A percentile compares a stretch with the other conserved stretches of the same genome.
Evolutionary conservation across 2,113 vertebrate genomes (phyloP).

Genomic region (Bubo bubo): DNA sequence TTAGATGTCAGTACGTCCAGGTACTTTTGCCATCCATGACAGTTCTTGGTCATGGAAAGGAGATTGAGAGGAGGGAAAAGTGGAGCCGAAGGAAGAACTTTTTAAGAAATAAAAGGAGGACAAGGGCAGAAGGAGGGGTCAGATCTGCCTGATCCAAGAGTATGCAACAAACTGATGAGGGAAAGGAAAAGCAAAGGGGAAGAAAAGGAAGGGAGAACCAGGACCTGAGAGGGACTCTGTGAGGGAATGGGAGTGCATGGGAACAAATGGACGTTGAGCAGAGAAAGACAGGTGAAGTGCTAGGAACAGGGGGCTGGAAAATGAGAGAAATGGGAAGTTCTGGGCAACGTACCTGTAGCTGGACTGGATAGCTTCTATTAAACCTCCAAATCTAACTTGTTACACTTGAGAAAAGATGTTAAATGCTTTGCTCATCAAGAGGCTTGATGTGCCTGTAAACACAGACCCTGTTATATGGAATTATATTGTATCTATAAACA

Average conservation of each 20-base stretch:
- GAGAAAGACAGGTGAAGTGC: neutral
- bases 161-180: neutral
- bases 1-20: neutral
- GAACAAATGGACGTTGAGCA: neutral
- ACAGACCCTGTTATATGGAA: rapidly evolving
- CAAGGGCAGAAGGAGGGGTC: neutral
- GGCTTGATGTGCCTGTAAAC: neutral
- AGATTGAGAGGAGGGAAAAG: neutral
- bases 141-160: neutral
- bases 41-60: neutral
- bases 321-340: neutral
- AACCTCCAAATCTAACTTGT: neutral
- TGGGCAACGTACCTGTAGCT: neutral
- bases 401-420: neutral
- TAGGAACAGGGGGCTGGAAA: neutral
- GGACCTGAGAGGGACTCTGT: neutral
- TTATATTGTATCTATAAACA: neutral
- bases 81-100: neutral
- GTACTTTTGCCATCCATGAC: neutral
- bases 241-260: neutral
- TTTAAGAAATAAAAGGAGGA: neutral
- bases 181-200: neutral
- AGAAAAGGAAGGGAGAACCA: neutral
- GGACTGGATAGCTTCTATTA: neutral
- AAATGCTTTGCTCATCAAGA: neutral